Conservation (phyloP, 2,113 vertebrate species). For the Capra hircus region DNA sequence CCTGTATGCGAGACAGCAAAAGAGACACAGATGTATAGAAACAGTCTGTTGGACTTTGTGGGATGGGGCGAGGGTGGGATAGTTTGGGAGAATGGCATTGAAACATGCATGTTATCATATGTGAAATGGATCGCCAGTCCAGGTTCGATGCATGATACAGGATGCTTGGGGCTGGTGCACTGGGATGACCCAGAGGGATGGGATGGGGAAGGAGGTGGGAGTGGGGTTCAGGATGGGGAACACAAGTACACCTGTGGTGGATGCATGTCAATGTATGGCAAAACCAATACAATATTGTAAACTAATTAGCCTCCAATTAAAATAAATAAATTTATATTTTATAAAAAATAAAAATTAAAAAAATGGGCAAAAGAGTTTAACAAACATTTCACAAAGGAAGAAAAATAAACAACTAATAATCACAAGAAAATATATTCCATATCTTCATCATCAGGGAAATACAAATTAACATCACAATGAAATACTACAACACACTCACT, state of each 20-base stretch:
- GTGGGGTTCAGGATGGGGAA: too few species aligned
- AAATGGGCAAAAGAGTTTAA: not conserved
- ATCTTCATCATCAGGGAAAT: not conserved
- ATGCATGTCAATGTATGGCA: not conserved
- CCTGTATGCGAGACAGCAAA: too few species aligned
- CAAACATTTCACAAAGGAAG: not conserved
- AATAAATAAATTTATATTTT: not conserved
- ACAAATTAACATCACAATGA: not conserved
- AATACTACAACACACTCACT: not conserved
- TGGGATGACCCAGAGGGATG: too few species aligned
- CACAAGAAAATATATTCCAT: not conserved
- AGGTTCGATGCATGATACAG: too few species aligned
- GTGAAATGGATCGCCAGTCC: rapidly evolving
- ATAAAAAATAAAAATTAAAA: not conserved
- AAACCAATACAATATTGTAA: not conserved
- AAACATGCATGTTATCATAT: too few species aligned
- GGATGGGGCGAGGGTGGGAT: too few species aligned
- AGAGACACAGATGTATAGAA: too few species aligned
- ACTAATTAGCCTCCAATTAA: not conserved
- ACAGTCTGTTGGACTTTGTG: too few species aligned
- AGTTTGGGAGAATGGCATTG: too few species aligned
- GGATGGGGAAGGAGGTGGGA: too few species aligned
- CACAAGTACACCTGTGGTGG: too few species aligned
- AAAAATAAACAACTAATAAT: not conserved
- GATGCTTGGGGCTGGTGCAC: too few species aligned